phyloP scores from a whole-genome alignment of 2,113 vertebrate genomes.

The Brienomyrus brachyistius region DNA sequence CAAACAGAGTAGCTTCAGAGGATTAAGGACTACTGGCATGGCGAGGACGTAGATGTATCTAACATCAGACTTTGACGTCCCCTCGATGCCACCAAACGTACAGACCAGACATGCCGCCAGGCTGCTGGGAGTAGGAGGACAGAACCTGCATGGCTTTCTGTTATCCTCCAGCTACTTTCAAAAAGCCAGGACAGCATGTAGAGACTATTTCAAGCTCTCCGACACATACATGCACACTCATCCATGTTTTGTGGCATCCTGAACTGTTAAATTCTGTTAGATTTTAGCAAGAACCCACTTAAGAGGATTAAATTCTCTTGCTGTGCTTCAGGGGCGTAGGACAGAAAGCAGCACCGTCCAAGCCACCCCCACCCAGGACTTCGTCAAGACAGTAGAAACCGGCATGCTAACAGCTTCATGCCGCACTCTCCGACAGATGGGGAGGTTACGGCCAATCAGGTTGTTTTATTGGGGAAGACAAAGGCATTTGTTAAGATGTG shows the following conservation, averaged over 20 bases:
- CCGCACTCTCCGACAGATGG: conserved; percentile 54
- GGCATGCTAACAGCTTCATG: conserved; percentile 53
- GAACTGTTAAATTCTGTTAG: neutral
- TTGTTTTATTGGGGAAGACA: conserved; percentile 51
- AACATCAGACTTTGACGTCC: neutral
- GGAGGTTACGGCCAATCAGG: conserved; percentile 59
- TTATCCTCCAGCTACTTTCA: neutral
- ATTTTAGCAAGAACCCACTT: neutral
- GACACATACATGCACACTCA: neutral
- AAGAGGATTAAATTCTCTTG: neutral
- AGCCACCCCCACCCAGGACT: neutral
- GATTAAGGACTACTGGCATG: conserved; percentile 8
- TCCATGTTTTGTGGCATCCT: neutral
- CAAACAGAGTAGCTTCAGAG: conserved; percentile 21
- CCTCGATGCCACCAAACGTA: neutral
- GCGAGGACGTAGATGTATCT: neutral
- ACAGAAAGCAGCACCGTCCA: neutral
- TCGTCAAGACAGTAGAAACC: neutral
- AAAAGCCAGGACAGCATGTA: neutral
- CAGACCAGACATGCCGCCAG: neutral
- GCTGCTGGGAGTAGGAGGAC: neutral
- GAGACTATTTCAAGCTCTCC: neutral
- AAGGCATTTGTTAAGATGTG: conserved; percentile 18
- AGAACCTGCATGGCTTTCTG: neutral
- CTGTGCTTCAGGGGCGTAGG: neutral